Percentiles rank a stretch among this genome's conserved stretches.
These are phyloP conservation scores for Chiloscyllium punctatum DNA, from an alignment of 2,797 vertebrate species.

Conservation along the genomic window DNA sequence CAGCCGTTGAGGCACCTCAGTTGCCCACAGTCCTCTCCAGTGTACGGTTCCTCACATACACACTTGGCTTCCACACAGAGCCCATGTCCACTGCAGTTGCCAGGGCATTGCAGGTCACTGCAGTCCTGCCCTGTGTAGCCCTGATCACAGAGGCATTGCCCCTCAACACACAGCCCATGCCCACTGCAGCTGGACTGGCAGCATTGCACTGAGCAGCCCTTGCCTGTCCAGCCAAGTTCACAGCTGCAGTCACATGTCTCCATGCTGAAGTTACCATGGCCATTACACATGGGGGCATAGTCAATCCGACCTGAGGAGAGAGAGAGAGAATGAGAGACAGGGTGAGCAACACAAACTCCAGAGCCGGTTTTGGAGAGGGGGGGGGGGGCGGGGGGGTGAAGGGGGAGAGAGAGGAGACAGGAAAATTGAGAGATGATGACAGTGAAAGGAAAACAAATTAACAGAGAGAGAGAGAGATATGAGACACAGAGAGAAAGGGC, in stretches of 20 bases:
- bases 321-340: background rate
- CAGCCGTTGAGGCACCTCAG: constrained; percentile 84
- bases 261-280: constrained; percentile 89
- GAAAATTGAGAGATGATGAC: background rate
- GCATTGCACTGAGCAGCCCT: constrained; percentile 85
- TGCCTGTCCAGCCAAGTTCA: constrained; percentile 84
- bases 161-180: constrained; percentile 81
- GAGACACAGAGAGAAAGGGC: no score
- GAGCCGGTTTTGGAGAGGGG: no score
- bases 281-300: constrained; percentile 80
- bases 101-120: constrained; percentile 77
- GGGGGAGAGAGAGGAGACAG: background rate
- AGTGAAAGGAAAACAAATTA: background rate
- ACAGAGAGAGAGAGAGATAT: background rate
- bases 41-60: constrained; percentile 83
- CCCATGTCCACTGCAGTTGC: constrained; percentile 80
- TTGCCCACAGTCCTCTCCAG: constrained; percentile 78
- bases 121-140: constrained; percentile 89
- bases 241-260: constrained; percentile 88
- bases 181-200: constrained; percentile 87
- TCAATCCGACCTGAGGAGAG: constrained; percentile 72
- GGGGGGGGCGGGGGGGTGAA: no score
- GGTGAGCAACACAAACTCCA: background rate
- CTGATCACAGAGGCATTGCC: constrained; percentile 84
- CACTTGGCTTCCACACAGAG: constrained; percentile 90